Conservation (phyloP, 1,140 invertebrate species). For the Conopomorpha cramerella region DNA sequence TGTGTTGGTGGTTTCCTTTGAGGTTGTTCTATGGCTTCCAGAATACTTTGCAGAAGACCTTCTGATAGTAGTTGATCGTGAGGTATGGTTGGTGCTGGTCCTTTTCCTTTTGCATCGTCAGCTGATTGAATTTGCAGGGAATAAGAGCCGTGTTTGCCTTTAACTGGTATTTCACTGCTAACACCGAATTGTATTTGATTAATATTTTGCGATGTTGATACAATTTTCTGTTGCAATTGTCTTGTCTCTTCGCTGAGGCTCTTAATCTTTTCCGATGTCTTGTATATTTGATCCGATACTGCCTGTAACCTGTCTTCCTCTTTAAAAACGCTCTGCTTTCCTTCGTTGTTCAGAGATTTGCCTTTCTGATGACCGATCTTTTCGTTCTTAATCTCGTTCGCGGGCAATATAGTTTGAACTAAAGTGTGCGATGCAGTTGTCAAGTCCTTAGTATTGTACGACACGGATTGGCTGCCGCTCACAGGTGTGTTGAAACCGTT, state of each 20-base stretch:
- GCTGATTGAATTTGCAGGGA: slow-evolving; percentile 74
- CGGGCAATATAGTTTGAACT: slow-evolving; percentile 24
- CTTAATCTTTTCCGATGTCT: slow-evolving; percentile 39
- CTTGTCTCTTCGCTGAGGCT: slow-evolving; percentile 41
- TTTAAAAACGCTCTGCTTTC: slow-evolving; percentile 23
- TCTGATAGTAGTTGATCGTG: slow-evolving; percentile 78
- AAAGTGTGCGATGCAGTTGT: slow-evolving; percentile 32
- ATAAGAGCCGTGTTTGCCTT: slow-evolving; percentile 68
- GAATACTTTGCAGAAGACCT: slow-evolving; percentile 76
- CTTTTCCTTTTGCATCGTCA: slow-evolving; percentile 50
- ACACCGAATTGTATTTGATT: slow-evolving; percentile 11
- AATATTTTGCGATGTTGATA: slow-evolving; percentile 23
- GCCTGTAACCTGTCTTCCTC: slow-evolving; percentile 21
- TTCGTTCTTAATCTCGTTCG: slow-evolving; percentile 21
- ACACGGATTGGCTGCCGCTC: slow-evolving; percentile 24
- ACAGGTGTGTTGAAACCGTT: slow-evolving; percentile 23
- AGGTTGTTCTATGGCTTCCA: slow-evolving; percentile 27
- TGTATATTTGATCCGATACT: slow-evolving; percentile 34
- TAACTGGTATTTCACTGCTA: slow-evolving; percentile 63
- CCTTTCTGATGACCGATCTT: slow-evolving; percentile 26
- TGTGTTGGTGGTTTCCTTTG: slow-evolving; percentile 5
- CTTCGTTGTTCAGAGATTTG: slow-evolving; percentile 27
- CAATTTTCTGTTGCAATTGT: slow-evolving; percentile 42
- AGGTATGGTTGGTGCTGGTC: slow-evolving; percentile 38
- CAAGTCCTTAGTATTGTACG: slow-evolving; percentile 29